These are phyloP conservation scores for Agrypnia vestita DNA, from an alignment of 1,140 invertebrate genomes.

Conservation along the genomic window DNA sequence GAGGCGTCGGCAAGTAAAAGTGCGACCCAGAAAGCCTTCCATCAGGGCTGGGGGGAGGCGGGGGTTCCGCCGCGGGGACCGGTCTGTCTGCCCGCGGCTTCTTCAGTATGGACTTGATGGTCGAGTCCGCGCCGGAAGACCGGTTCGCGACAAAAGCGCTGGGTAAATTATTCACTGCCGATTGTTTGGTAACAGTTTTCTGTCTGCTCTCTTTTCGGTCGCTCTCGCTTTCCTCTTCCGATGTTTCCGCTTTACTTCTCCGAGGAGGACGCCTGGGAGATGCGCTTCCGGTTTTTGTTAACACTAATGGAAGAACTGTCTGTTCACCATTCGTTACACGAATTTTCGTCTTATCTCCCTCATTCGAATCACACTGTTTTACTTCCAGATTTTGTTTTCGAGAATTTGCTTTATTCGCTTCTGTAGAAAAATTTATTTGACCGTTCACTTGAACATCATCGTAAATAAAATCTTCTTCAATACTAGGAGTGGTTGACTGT, in stretches of 20 bases:
- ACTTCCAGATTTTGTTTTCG: background rate
- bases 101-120: constrained; percentile 81
- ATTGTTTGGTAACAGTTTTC: constrained; percentile 61
- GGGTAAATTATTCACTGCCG: constrained; percentile 56
- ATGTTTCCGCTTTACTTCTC: constrained; percentile 62
- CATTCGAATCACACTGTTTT: constrained; percentile 10
- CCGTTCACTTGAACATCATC: constrained; percentile 67
- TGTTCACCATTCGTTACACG: constrained; percentile 1
- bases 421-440: constrained; percentile 27
- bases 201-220: constrained; percentile 55
- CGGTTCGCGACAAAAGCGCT: constrained; percentile 56
- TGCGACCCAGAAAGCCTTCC: constrained; percentile 72
- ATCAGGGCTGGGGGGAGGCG: constrained; percentile 43
- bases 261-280: constrained; percentile 66
- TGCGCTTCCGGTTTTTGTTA: constrained; percentile 37
- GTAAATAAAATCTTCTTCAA: constrained; percentile 67
- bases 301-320: background rate
- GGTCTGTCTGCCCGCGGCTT: constrained; percentile 72
- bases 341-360: constrained; percentile 2
- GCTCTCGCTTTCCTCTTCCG: constrained; percentile 61
- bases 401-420: constrained; percentile 31
- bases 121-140: constrained; percentile 55
- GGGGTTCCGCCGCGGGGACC: constrained; percentile 45
- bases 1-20: constrained; percentile 79
- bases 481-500: constrained; percentile 64